These are phyloP conservation scores for Edolisoma coerulescens DNA, from an alignment of 2,113 vertebrate species.

Conservation along the genomic window DNA sequence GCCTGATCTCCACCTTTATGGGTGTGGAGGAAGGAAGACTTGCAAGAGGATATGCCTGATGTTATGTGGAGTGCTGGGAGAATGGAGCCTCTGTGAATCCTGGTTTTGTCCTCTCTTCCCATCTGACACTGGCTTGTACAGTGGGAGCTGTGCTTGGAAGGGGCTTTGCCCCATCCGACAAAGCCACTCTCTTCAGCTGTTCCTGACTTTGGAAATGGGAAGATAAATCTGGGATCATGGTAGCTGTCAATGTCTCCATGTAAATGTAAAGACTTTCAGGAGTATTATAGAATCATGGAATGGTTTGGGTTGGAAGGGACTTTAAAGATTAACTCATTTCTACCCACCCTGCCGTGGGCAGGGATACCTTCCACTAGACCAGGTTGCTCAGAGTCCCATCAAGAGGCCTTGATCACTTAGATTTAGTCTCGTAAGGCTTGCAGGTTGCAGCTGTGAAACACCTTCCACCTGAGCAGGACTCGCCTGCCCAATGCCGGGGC, in stretches of 20 bases:
- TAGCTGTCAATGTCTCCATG: rapidly evolving
- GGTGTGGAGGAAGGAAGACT: not conserved
- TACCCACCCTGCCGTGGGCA: rapidly evolving
- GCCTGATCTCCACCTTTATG: not conserved
- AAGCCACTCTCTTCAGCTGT: not conserved
- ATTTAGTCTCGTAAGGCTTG: not conserved
- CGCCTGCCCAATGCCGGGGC: not conserved
- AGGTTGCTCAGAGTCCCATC: not conserved
- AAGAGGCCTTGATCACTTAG: not conserved
- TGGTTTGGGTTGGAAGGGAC: not conserved
- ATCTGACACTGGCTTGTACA: not conserved
- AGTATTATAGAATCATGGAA: not conserved
- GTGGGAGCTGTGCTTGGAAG: not conserved
- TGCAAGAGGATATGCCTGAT: not conserved
- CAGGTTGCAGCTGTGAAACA: not conserved
- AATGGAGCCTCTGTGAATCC: not conserved
- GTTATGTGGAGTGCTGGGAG: not conserved
- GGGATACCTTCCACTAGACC: not conserved
- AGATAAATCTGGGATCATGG: not conserved
- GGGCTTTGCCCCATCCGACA: not conserved
- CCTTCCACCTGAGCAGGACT: not conserved
- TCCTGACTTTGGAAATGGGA: not conserved
- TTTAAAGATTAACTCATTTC: not conserved
- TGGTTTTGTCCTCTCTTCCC: not conserved
- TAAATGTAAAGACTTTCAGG: not conserved